Conservation (phyloP, 2,888 invertebrate species). For the Steinernema scapterisci region DNA sequence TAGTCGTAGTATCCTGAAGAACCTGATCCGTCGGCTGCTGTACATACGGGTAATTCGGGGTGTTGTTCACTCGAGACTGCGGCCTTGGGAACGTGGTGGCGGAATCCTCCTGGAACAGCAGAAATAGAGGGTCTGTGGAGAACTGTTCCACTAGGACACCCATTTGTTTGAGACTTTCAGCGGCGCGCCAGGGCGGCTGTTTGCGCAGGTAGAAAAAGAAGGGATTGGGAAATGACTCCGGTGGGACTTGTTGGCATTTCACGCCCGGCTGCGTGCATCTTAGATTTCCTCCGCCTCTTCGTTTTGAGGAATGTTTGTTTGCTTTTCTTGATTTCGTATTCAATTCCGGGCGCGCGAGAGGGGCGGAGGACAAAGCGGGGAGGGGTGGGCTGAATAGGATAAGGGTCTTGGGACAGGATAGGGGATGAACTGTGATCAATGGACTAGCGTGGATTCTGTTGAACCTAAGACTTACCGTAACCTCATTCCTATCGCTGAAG, state of each 20-base stretch:
- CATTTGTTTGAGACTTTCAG: neutral
- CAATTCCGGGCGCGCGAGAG: no score
- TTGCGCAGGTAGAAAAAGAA: slow-evolving; percentile 20
- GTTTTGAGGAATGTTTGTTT: neutral
- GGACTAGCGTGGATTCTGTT: no score
- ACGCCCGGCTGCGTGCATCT: no score
- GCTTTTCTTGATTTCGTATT: neutral
- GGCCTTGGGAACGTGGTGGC: neutral
- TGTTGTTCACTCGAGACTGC: neutral
- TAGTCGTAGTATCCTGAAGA: slow-evolving; percentile 46
- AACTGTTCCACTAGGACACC: slow-evolving; percentile 10
- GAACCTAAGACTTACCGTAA: neutral
- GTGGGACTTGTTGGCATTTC: no score
- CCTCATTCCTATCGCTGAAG: slow-evolving; percentile 6
- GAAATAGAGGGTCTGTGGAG: neutral
- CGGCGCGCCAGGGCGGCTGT: no score
- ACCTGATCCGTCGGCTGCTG: slow-evolving; percentile 34
- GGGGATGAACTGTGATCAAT: no score
- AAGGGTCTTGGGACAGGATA: no score
- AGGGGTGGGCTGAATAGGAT: no score
- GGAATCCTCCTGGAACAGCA: slow-evolving; percentile 10
- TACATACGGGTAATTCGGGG: slow-evolving; percentile 14
- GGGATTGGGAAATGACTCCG: neutral
- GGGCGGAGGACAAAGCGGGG: no score
- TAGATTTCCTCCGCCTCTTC: no score